Evolutionary conservation across 1,140 invertebrate species (phyloP), one percentile per base, ranked within the genome.

Genomic region (Papilio glaucus): DNA sequence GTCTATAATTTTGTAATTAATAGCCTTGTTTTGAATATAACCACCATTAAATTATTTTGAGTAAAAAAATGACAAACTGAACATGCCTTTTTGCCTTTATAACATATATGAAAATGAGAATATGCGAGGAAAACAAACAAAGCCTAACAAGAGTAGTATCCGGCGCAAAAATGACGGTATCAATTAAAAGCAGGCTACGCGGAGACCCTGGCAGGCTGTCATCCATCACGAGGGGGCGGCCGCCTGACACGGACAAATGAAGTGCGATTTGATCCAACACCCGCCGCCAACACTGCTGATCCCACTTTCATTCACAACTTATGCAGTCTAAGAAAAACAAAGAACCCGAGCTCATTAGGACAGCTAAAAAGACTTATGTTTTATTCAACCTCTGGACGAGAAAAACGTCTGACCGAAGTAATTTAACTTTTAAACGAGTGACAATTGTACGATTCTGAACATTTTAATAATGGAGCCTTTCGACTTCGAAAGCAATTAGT

Each of bases 371-470:
- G 84, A 84, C 89, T 89, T 87, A 92, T 91, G 89, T 91, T 91
- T 92, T 92, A 92, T 92, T 92, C 89, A 92, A 75, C 53, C 76
- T 73, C 77, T 70, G 73, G 75, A 76, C 77, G 79, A 81, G 80
- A 82, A 87, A 80, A 88, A 85, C 82, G 87, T 69, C 85, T 88
- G 86, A 85, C 85, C 83, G 81, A 83, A 88, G 82, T 90, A 84
- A 91, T 92, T 92, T 91, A 87, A 91, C 86, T 92, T 92, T 88
- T 79, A 88, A 92, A 88, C 84, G 81, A 89, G 86, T 89, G 85
- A 86, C 86, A 85, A 92, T 88, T 86, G 90, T 87, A 85, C 83
- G 82, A 87, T 87, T 84, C 72, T 73, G 79, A 79, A 77, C 77
- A 81, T 84, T 81, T 86, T 79, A 83, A 85, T 84, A 84, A 80